Percentiles rank a stretch among this genome's conserved stretches.
Conservation (phyloP, 2,113 vertebrate species). For the Sterrhoptilus dennistouni region DNA sequence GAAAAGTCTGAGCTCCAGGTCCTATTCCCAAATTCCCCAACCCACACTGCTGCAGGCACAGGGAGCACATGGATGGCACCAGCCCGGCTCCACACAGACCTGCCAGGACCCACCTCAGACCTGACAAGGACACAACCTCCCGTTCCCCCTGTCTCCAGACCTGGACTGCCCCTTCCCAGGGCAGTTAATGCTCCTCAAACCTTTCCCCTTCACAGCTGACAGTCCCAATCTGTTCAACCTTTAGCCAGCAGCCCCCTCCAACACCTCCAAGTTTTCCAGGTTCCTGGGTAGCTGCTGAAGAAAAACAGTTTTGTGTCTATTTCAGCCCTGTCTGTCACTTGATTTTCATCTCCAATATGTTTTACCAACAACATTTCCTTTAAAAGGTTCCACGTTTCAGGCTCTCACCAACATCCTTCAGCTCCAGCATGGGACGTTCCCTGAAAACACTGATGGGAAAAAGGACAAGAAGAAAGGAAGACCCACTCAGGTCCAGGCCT, state of each 20-base stretch:
- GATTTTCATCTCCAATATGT: background rate
- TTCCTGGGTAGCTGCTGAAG: background rate
- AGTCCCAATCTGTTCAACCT: background rate
- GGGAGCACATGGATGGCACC: background rate
- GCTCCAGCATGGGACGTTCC: background rate
- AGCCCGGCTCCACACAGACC: background rate
- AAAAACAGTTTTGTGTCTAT: background rate
- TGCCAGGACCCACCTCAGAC: rapidly evolving
- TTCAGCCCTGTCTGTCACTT: background rate
- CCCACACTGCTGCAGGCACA: rapidly evolving
- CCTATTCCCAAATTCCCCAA: background rate
- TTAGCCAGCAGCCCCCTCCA: background rate
- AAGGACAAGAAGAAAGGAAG: background rate
- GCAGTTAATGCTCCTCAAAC: background rate
- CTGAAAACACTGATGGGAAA: background rate
- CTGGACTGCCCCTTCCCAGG: background rate
- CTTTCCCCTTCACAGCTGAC: background rate
- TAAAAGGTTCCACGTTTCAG: background rate
- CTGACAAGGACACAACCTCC: rapidly evolving
- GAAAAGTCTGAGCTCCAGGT: background rate
- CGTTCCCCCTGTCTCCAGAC: background rate
- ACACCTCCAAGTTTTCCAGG: background rate
- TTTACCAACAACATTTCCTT: background rate
- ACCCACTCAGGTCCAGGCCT: background rate
- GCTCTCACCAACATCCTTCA: background rate